Conservation (phyloP, 2,113 vertebrate species). For the Conger conger region DNA sequence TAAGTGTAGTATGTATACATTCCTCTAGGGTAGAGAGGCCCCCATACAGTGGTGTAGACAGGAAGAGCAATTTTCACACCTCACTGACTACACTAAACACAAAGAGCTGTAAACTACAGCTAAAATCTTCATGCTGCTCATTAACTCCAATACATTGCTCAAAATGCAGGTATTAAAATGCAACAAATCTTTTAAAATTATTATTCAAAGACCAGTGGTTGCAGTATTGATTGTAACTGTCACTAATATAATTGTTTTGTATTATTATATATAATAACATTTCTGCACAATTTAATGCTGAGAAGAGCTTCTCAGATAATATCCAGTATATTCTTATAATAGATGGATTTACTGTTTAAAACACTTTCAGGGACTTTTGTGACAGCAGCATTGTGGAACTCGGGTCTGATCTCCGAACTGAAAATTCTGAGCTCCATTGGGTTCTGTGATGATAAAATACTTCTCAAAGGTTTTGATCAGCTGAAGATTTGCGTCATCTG, state of each 20-base stretch:
- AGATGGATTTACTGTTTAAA: neutral
- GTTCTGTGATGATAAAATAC: neutral
- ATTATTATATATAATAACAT: too few species aligned
- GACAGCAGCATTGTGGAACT: neutral
- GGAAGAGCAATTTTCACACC: slow-evolving; percentile 61
- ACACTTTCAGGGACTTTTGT: neutral
- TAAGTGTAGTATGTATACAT: neutral
- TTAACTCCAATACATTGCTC: neutral
- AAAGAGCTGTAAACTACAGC: neutral
- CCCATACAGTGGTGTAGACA: slow-evolving; percentile 35
- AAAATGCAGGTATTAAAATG: neutral
- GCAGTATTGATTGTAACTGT: neutral
- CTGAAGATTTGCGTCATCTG: neutral
- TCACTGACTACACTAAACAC: slow-evolving; percentile 33
- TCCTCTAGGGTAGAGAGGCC: slow-evolving; percentile 24
- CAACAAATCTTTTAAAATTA: neutral
- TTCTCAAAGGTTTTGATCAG: neutral
- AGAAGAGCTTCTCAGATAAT: neutral
- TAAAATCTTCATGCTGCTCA: neutral
- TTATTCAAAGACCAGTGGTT: neutral
- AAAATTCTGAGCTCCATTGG: too few species aligned
- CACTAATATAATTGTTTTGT: too few species aligned
- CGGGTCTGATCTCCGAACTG: too few species aligned
- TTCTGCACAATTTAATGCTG: neutral
- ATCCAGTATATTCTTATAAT: neutral